Evolutionary conservation across 2,888 invertebrate species (phyloP).

Genomic region (Calameuta pallipes): DNA sequence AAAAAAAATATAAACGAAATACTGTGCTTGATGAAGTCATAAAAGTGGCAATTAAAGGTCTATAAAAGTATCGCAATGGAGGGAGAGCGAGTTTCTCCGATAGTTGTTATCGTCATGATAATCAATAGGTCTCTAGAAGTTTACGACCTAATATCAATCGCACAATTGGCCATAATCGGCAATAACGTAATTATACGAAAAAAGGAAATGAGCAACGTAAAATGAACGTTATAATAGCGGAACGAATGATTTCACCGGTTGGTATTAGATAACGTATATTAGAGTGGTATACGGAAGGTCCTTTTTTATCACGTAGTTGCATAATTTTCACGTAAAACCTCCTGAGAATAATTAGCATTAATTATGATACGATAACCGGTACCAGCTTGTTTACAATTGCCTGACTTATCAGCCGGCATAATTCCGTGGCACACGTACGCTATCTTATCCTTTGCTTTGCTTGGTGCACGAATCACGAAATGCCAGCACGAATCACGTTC

Average conservation of each 20-base stretch:
- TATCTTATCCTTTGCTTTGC: conserved; percentile 42
- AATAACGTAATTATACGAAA: background rate
- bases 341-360: conserved; percentile 54
- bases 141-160: conserved; percentile 2
- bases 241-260: background rate
- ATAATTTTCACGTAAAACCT: conserved; percentile 47
- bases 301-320: conserved; percentile 33
- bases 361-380: conserved; percentile 48
- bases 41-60: background rate
- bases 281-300: background rate
- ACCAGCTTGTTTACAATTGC: conserved; percentile 52
- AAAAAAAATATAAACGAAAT: background rate
- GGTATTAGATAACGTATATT: background rate
- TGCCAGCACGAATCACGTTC: background rate
- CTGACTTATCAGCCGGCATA: conserved; percentile 38
- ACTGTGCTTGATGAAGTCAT: background rate
- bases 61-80: background rate
- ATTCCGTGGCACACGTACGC: conserved; percentile 41
- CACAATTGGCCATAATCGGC: background rate
- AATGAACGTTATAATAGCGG: background rate
- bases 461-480: conserved; percentile 9
- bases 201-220: background rate
- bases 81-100: background rate
- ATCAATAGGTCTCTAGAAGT: background rate
- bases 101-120: background rate